Percentiles rank a stretch among this genome's conserved stretches.
Conservation (phyloP, 1,140 invertebrate species). For the Homalodisca vitripennis region DNA sequence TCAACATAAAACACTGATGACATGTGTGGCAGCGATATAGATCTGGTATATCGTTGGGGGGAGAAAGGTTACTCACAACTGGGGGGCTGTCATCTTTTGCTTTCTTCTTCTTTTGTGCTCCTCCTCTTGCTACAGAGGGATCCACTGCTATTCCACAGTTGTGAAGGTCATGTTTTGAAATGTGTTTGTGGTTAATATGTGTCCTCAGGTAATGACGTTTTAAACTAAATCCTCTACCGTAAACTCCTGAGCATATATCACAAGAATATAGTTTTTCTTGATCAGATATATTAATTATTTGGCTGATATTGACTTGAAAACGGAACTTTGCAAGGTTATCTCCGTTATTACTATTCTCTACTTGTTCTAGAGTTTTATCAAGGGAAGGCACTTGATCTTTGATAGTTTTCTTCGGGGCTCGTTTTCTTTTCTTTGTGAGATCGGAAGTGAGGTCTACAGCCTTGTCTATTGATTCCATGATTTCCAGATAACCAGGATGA, state of each 20-base stretch:
- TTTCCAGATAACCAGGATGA: not conserved
- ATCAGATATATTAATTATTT: conserved; percentile 39
- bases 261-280: conserved; percentile 52
- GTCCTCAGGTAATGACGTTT: conserved; percentile 56
- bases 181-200: conserved; percentile 55
- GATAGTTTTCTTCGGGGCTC: conserved; percentile 6
- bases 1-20: conserved; percentile 45
- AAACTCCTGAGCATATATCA: conserved; percentile 54
- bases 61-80: not conserved
- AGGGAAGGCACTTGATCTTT: conserved; percentile 29
- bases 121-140: conserved; percentile 24
- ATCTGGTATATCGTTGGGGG: conserved; percentile 24
- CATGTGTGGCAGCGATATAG: conserved; percentile 52
- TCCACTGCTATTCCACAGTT: conserved; percentile 45
- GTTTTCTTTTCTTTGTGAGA: conserved; percentile 20
- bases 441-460: conserved; percentile 21
- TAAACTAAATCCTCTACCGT: conserved; percentile 55
- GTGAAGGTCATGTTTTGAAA: conserved; percentile 49
- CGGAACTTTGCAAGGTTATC: conserved; percentile 18
- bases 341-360: not conserved
- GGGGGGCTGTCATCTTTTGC: conserved; percentile 13
- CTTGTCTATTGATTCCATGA: conserved; percentile 23
- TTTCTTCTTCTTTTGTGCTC: conserved; percentile 9
- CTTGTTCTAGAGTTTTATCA: not conserved
- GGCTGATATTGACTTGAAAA: conserved; percentile 35